These are phyloP conservation scores for Ammodytes dubius DNA, from an alignment of 2,113 vertebrate genomes.

Conservation along the genomic window DNA sequence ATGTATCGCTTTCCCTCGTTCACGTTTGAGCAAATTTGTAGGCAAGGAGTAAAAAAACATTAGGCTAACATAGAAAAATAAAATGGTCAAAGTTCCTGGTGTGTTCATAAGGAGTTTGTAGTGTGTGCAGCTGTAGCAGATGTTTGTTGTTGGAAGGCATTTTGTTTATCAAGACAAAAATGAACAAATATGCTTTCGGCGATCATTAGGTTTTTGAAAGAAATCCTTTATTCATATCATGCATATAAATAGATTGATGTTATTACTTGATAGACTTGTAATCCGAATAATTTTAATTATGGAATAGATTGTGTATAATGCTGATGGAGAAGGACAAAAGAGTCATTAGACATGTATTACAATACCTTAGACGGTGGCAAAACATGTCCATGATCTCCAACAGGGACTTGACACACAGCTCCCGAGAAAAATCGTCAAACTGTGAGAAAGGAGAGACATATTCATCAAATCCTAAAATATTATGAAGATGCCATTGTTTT, in stretches of 20 bases:
- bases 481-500: neutral
- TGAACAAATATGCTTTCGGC: neutral
- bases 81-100: neutral
- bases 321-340: neutral
- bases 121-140: neutral
- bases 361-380: constrained; percentile 93
- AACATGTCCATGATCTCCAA: constrained; percentile 99
- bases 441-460: constrained; percentile 60
- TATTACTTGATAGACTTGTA: neutral
- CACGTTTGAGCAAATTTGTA: neutral
- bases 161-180: neutral
- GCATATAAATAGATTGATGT: neutral
- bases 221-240: neutral
- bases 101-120: neutral
- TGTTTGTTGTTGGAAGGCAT: neutral
- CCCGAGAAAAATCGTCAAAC: constrained; percentile 98
- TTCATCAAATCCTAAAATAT: neutral
- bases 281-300: neutral
- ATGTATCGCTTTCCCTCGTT: neutral
- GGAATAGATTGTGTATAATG: neutral
- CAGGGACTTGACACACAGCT: constrained; percentile 93
- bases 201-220: no score
- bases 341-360: neutral
- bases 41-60: neutral
- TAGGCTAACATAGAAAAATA: neutral